phyloP scores from a whole-genome alignment of 2,797 vertebrate genomes.

The Pseudochromis fuscus region DNA sequence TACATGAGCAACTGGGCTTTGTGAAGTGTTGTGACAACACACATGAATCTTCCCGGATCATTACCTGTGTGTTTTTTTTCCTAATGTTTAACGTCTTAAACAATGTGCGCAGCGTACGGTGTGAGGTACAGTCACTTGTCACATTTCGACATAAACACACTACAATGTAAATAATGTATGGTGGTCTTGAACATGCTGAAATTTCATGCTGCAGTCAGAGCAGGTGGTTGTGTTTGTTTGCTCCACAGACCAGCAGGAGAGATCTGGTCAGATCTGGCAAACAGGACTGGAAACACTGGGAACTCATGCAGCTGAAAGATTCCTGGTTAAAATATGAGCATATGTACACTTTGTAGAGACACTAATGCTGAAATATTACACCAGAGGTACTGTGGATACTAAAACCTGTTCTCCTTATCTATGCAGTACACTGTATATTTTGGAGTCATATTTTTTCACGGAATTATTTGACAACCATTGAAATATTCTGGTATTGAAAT shows the following conservation, averaged over 20 bases:
- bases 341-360: background rate
- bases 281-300: too few relatives aligned
- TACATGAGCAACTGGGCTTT: slow-evolving; percentile 21
- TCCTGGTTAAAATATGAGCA: background rate
- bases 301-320: too few relatives aligned
- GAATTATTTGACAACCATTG: too few relatives aligned
- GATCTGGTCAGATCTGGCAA: slow-evolving; percentile 15
- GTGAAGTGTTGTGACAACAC: slow-evolving; percentile 33
- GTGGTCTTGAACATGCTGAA: slow-evolving; percentile 1
- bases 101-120: background rate
- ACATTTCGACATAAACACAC: background rate
- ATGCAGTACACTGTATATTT: too few relatives aligned
- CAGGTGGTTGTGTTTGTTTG: slow-evolving; percentile 28
- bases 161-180: background rate
- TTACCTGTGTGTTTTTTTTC: background rate
- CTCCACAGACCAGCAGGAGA: slow-evolving; percentile 10
- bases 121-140: too few relatives aligned
- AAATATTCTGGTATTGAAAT: too few relatives aligned
- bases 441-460: too few relatives aligned
- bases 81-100: background rate
- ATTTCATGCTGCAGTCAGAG: slow-evolving; percentile 8
- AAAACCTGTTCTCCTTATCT: too few relatives aligned
- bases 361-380: background rate
- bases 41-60: slow-evolving; percentile 16
- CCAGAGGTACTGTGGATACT: too few relatives aligned